Evolutionary conservation across 2,797 vertebrate species (phyloP), one percentile per base, ranked within the genome.

Genomic region (Leptodactylus fallax): DNA sequence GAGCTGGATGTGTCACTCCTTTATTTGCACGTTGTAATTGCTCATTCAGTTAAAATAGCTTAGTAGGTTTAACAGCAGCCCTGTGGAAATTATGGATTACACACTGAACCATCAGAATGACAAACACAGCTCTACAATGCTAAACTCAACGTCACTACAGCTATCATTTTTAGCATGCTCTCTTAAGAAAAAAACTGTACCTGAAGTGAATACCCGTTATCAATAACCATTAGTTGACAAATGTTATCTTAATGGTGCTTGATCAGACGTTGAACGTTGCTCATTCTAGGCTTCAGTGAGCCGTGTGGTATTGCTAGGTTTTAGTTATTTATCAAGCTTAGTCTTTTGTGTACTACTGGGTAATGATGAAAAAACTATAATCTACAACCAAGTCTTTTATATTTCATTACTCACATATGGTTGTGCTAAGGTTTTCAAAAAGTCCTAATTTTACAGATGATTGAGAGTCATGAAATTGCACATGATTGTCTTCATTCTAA

Each of bases 171-270:
- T 51, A 49, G 45, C 69, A 47, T 76, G 5, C 21, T 74, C 21
- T 10, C 9, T 13, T 3, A 78, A 80, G 14, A 78, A 45, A 77
- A 76, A 85, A 63, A 25, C 4, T 12, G 11, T 56, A 61, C 79
- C 67, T 76, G 47, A 65, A 19, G 49, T 53, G 21, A 80, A 72
- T 27, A 36, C 7, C 23, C 12, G 72, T 55, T 84, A 83, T 87
- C 87, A 67, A 87, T 84, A 83, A 71, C 87, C 61, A 83, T 84
- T 84, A 87, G 23, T 17, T 83, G 80, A 87, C 72, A 87, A 78
- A 87, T 87, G 80, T 87, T 65, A 55, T 81, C 79, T 61, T 87
- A 77, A 79, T 81, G 27, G 72, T 60, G 74, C 58, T 58, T 71
- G 87, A 87, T 87, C 87, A 79, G 45, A 83, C 61, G 76, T 23